phyloP scores from a whole-genome alignment of 92 coral and sea anemone genomes.

The Porites divaricata region DNA sequence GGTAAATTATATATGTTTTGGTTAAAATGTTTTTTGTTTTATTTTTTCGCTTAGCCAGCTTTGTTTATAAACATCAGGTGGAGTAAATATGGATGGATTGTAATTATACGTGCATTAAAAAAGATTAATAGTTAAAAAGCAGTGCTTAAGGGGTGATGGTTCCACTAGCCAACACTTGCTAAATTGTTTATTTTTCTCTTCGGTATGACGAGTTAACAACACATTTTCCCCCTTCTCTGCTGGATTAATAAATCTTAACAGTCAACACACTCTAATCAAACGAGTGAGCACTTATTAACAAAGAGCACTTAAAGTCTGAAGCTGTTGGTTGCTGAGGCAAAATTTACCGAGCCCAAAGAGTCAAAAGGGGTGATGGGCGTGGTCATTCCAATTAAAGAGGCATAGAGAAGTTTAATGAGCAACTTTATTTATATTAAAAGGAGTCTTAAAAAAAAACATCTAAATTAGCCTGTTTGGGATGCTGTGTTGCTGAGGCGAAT shows the following conservation, averaged over 20 bases:
- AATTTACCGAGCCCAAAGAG: neutral
- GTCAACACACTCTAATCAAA: neutral
- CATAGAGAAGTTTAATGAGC: neutral
- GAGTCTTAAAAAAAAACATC: too few relatives aligned
- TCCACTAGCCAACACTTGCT: slow-evolving; percentile 12
- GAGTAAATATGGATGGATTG: slow-evolving; percentile 12
- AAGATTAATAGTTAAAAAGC: neutral
- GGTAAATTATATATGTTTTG: neutral
- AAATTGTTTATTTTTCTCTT: slow-evolving; percentile 9
- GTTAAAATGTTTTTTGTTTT: too few relatives aligned
- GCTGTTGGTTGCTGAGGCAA: slow-evolving; percentile 24
- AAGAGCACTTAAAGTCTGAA: neutral
- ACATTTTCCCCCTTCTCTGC: neutral
- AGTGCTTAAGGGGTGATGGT: neutral
- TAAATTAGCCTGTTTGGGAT: too few relatives aligned
- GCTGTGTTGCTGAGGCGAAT: too few relatives aligned
- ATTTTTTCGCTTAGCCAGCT: slow-evolving; percentile 24
- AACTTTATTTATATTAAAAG: too few relatives aligned
- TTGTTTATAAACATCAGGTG: slow-evolving; percentile 40
- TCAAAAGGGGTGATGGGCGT: neutral
- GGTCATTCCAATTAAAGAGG: neutral
- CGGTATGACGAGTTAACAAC: neutral
- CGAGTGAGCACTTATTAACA: neutral
- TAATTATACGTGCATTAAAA: neutral
- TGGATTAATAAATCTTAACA: neutral